Conservation (phyloP, 1,140 invertebrate genomes). For the Ceratoteleas bidentatus region DNA sequence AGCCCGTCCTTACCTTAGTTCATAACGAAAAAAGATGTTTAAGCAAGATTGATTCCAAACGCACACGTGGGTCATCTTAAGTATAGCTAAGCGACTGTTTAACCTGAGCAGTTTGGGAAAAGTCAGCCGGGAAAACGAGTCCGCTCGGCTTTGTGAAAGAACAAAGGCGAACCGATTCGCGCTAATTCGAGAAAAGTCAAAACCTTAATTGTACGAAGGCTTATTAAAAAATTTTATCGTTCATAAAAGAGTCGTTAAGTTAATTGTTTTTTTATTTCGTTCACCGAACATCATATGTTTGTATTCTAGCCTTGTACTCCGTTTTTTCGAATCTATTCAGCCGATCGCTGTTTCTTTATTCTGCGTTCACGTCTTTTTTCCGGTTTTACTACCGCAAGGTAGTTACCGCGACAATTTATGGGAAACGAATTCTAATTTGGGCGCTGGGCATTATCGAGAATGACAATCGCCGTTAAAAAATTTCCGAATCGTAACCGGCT, state of each 20-base stretch:
- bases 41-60: constrained; percentile 38
- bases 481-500: constrained; percentile 18
- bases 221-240: no score
- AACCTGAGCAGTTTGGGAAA: constrained; percentile 14
- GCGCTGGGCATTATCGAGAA: constrained; percentile 35
- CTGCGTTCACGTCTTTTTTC: constrained; percentile 23
- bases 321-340: constrained; percentile 27
- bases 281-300: constrained; percentile 24
- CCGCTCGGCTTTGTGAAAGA: neutral
- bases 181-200: constrained; percentile 23
- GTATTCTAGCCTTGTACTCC: constrained; percentile 22
- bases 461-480: constrained; percentile 53
- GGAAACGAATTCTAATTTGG: constrained; percentile 46
- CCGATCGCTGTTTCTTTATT: constrained; percentile 42
- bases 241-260: neutral
- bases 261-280: constrained; percentile 12
- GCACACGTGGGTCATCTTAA: constrained; percentile 30
- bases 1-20: constrained; percentile 33
- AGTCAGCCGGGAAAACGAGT: neutral
- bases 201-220: neutral
- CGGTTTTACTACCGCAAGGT: constrained; percentile 14
- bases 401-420: constrained; percentile 41
- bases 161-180: constrained; percentile 17
- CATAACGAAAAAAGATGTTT: constrained; percentile 53
- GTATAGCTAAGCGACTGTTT: constrained; percentile 31